These are phyloP conservation scores for Heloderma charlesbogerti DNA, from an alignment of 2,113 vertebrate genomes.

Conservation along the genomic window DNA sequence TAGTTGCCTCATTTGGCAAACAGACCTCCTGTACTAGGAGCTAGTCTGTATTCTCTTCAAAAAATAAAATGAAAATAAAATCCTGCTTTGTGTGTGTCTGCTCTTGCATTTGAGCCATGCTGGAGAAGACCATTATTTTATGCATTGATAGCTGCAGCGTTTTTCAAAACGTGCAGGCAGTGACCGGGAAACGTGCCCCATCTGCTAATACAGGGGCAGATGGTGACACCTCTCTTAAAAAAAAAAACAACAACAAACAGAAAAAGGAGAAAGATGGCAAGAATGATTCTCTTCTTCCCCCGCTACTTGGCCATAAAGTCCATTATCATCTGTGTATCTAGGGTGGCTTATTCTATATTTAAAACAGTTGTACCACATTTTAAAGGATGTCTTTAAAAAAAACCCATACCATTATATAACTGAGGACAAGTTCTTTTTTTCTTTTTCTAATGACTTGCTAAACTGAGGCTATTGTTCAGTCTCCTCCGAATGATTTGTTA, in stretches of 20 bases:
- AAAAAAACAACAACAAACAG: no score
- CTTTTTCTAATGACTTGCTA: background rate
- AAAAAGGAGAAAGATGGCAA: background rate
- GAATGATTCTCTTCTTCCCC: background rate
- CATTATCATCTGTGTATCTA: background rate
- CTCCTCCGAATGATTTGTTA: slow-evolving; percentile 11
- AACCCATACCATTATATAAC: background rate
- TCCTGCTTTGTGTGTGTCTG: no score
- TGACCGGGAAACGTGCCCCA: slow-evolving; percentile 49
- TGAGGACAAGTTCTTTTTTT: background rate
- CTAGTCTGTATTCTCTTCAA: background rate
- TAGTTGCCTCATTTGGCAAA: background rate
- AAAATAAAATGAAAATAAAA: background rate
- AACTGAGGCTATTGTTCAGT: slow-evolving; percentile 16
- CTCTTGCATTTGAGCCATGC: background rate
- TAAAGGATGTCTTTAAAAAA: slow-evolving; percentile 20
- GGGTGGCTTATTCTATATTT: slow-evolving; percentile 27
- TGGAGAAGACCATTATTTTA: background rate
- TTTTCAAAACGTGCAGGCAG: slow-evolving; percentile 36
- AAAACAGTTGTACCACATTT: slow-evolving; percentile 26
- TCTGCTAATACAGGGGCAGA: slow-evolving; percentile 35
- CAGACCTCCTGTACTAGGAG: no score
- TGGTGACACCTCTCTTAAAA: slow-evolving; percentile 18
- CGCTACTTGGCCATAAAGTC: background rate
- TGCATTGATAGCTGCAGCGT: slow-evolving; percentile 55